Percentiles rank a stretch among this genome's conserved stretches.
These are phyloP conservation scores for Aleiodes alternator DNA, from an alignment of 2,888 invertebrate genomes.

Conservation along the genomic window DNA sequence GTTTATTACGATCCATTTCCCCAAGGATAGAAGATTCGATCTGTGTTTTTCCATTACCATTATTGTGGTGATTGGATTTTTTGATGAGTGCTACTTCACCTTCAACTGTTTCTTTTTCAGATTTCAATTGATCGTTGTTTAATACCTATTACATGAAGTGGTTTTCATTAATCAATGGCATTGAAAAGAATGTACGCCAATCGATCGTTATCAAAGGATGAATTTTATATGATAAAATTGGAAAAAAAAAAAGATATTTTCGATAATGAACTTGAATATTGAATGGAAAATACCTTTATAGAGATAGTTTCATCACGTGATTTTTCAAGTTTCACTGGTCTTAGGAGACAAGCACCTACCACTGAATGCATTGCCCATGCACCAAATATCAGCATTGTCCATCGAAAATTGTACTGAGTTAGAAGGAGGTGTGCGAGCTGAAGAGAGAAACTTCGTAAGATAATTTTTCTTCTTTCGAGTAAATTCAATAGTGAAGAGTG, in stretches of 20 bases:
- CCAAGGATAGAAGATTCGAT: conserved; percentile 44
- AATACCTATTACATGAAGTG: conserved; percentile 11
- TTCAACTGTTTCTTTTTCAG: neutral
- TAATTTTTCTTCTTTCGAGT: neutral
- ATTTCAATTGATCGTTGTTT: conserved; percentile 5
- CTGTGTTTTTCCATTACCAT: conserved; percentile 27
- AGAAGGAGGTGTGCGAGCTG: conserved; percentile 62
- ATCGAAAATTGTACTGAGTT: conserved; percentile 61
- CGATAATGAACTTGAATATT: neutral
- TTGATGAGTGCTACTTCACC: conserved; percentile 16
- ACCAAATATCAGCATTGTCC: conserved; percentile 76
- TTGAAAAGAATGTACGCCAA: conserved; percentile 15
- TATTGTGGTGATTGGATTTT: conserved; percentile 23
- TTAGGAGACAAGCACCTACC: conserved; percentile 75
- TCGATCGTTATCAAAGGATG: neutral
- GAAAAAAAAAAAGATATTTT: neutral
- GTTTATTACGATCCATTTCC: conserved; percentile 10
- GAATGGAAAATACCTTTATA: conserved; percentile 24
- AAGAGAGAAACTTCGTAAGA: conserved; percentile 34
- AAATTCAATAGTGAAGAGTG: too few species aligned
- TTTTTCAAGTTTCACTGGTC: conserved; percentile 66
- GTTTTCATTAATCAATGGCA: conserved; percentile 11
- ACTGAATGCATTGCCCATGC: conserved; percentile 76
- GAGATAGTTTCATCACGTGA: neutral
- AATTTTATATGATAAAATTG: conserved; percentile 28